These are phyloP conservation scores for Atlantisia rogersi DNA, from an alignment of 2,113 vertebrate species.

Conservation along the genomic window DNA sequence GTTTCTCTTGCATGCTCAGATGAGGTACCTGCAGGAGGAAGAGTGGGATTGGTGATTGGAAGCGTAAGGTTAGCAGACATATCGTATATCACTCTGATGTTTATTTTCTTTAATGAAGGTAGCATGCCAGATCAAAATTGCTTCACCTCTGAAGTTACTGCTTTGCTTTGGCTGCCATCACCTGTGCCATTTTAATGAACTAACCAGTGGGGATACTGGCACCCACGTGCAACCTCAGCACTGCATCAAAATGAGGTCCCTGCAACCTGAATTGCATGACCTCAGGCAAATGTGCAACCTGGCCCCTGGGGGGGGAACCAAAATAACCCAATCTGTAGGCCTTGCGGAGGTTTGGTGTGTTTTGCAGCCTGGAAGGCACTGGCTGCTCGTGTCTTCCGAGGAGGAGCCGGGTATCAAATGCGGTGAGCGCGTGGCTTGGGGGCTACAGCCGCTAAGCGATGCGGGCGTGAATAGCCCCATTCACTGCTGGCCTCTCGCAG, in stretches of 20 bases:
- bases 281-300: accelerated
- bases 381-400: background rate
- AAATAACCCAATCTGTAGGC: accelerated
- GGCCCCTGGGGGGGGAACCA: too few species aligned
- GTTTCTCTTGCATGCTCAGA: background rate
- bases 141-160: background rate
- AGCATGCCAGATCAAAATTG: background rate
- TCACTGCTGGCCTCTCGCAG: background rate
- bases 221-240: accelerated
- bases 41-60: slow-evolving; percentile 11
- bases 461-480: background rate
- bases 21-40: slow-evolving; percentile 9
- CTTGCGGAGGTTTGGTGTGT: background rate
- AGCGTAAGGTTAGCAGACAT: background rate
- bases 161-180: background rate
- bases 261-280: accelerated
- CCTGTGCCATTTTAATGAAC: background rate
- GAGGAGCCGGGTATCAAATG: background rate
- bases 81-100: background rate
- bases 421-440: background rate
- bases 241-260: accelerated
- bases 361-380: background rate
- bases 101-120: background rate
- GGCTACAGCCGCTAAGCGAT: background rate
- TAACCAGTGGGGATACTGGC: background rate